Base-by-base conservation (phyloP, 2,113 vertebrate species). In the Ranitomeya variabilis region DNA sequence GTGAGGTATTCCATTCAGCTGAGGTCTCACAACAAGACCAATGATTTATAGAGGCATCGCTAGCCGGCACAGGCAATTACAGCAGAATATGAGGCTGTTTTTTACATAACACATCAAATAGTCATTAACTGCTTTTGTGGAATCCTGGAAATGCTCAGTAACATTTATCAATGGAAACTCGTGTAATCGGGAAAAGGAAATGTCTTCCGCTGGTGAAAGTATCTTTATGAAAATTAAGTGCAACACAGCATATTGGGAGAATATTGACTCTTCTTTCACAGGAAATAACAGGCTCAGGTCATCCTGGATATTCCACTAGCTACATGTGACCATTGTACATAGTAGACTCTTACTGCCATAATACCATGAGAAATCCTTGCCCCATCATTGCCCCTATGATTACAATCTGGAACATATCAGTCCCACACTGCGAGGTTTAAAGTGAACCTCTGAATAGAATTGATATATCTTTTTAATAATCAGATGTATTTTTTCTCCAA, bases 101-200 rank as follows among this genome's bases (percentile, higher is more conserved):
- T 73, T 87, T 82, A 82, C 78, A 82, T 87, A 82, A 87, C 78
- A 69, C 77, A 81, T 80, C 78, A 71, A 81, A 87, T 81, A 81
- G 86, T 81, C 66, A 73, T 87, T 87, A 82, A 82, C 66, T 60
- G 79, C 52, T 74, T 87, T 87, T 73, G 54, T 60, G 79, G n/a
- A 81, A 80, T 71, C 77, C 86, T 87, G 15, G 77, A 74, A 87
- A 82, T 23, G 31, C 54, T 74, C 52, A 69, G 13, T 18, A 45
- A 54, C 31, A 82, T 87, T 87, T 80, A 55, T 87, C 55, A 69
- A 80, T 80, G 77, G 57, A 80, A 80, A 87, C 71, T 87, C 60
- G 64, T 87, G n/a, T 45, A 87, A 79, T 55, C n/a, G 6, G n/a
- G 66, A 51, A 66, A 52, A 52, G 60, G 18, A 60, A 79, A 79